Evolutionary conservation across 1,140 invertebrate genomes (phyloP).

Genomic region (Gonatopus flavifemur): DNA sequence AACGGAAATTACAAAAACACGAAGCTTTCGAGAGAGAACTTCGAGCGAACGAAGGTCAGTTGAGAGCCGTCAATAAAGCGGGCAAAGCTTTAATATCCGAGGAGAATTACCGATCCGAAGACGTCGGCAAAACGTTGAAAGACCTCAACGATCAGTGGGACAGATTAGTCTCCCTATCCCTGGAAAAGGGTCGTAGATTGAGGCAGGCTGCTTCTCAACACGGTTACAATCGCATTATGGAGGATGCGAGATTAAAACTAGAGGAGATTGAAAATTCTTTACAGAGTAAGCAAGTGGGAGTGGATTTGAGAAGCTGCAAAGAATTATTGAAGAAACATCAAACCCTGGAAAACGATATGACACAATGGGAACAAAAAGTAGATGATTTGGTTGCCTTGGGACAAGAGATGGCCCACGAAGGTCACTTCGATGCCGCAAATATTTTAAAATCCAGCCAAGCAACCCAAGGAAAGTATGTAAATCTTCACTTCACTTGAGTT

Average conservation of each 20-base stretch:
- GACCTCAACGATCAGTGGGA: constrained; percentile 77
- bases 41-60: constrained; percentile 85
- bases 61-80: constrained; percentile 80
- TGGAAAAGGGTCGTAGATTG: constrained; percentile 83
- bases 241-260: constrained; percentile 79
- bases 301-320: constrained; percentile 85
- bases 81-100: constrained; percentile 72
- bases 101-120: constrained; percentile 69
- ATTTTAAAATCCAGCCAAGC: constrained; percentile 79
- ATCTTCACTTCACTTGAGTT: constrained; percentile 1
- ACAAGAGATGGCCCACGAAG: constrained; percentile 86
- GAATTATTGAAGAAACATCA: constrained; percentile 84
- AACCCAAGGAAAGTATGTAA: constrained; percentile 67
- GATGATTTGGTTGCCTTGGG: constrained; percentile 77
- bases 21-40: constrained; percentile 96
- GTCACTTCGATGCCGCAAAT: constrained; percentile 89
- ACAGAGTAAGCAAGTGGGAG: constrained; percentile 79
- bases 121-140: constrained; percentile 67
- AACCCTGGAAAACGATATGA: constrained; percentile 78
- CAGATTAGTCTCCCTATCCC: constrained; percentile 66
- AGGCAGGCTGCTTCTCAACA: constrained; percentile 77
- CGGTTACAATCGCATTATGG: constrained; percentile 73
- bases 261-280: constrained; percentile 76
- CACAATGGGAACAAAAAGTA: constrained; percentile 75
- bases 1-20: constrained; percentile 94